A percentile compares a stretch with the other conserved stretches of the same genome.
Conservation (phyloP, 64 coral and sea anemone species). For the Montipora cactus region DNA sequence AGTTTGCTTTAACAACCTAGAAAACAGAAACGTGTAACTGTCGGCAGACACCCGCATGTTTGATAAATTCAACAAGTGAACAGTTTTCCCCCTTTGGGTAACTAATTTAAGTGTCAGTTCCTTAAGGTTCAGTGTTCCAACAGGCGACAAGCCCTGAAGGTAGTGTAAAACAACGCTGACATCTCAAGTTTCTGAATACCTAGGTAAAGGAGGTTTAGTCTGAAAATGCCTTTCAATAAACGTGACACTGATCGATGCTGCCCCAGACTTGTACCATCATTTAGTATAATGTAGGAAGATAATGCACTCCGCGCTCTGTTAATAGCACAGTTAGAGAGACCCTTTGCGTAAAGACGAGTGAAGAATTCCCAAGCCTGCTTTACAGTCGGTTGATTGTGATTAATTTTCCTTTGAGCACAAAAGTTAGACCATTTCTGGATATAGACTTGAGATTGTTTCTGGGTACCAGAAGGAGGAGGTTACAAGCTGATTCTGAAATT, state of each 20-base stretch:
- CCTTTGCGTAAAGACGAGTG: constrained; percentile 1
- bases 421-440: constrained; percentile 18
- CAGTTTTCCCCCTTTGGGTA: too few relatives aligned
- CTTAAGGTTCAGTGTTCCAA: constrained; percentile 57
- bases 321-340: constrained; percentile 34
- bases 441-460: constrained; percentile 7
- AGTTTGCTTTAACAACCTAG: constrained; percentile 35
- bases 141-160: constrained; percentile 2
- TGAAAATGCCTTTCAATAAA: constrained; percentile 52
- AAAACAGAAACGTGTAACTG: constrained; percentile 33
- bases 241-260: constrained; percentile 43
- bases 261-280: constrained; percentile 51
- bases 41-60: constrained; percentile 9
- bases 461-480: constrained; percentile 1
- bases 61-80: constrained; percentile 62
- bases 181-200: constrained; percentile 56
- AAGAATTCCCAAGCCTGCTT: constrained; percentile 43
- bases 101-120: constrained; percentile 54
- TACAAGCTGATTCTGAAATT: constrained; percentile 38
- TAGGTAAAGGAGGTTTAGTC: constrained; percentile 26
- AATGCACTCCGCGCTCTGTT: constrained; percentile 56
- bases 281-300: constrained; percentile 23
- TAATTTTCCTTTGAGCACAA: constrained; percentile 39
- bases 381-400: constrained; percentile 38
- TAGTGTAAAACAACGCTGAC: constrained; percentile 40